phyloP scores from a whole-genome alignment of 2,888 invertebrate genomes.

The Troilus luridus region DNA sequence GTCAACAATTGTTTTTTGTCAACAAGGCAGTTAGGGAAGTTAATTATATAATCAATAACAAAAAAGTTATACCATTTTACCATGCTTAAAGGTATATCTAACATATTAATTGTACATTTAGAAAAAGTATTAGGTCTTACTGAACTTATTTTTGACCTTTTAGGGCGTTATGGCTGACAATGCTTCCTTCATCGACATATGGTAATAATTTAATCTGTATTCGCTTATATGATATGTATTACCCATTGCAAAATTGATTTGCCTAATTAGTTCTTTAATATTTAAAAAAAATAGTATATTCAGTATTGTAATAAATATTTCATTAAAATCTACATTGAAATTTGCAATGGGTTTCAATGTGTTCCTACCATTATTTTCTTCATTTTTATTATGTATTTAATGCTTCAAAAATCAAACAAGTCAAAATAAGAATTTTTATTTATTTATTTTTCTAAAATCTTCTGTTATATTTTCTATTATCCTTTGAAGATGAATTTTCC shows the following conservation, averaged over 20 bases:
- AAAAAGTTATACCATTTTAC: background rate
- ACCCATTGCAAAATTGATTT: background rate
- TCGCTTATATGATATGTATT: background rate
- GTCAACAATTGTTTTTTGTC: background rate
- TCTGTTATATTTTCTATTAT: background rate
- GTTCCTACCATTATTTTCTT: background rate
- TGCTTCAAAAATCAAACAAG: too few species aligned
- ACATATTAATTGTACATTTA: background rate
- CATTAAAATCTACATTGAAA: background rate
- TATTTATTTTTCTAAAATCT: background rate
- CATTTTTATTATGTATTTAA: background rate
- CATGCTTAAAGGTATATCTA: background rate
- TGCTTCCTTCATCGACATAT: background rate
- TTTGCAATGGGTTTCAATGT: background rate
- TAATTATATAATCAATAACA: background rate
- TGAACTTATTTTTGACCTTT: constrained; percentile 31
- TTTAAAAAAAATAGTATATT: background rate
- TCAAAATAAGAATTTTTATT: background rate
- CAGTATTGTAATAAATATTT: background rate
- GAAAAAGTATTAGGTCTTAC: background rate
- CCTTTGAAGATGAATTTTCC: too few species aligned
- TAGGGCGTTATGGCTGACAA: constrained; percentile 22
- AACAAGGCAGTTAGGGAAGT: background rate
- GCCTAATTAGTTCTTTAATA: background rate
- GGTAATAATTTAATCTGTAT: constrained; percentile 19